These are phyloP conservation scores for Nebria brevicollis DNA, from an alignment of 2,888 invertebrate genomes.

Conservation along the genomic window DNA sequence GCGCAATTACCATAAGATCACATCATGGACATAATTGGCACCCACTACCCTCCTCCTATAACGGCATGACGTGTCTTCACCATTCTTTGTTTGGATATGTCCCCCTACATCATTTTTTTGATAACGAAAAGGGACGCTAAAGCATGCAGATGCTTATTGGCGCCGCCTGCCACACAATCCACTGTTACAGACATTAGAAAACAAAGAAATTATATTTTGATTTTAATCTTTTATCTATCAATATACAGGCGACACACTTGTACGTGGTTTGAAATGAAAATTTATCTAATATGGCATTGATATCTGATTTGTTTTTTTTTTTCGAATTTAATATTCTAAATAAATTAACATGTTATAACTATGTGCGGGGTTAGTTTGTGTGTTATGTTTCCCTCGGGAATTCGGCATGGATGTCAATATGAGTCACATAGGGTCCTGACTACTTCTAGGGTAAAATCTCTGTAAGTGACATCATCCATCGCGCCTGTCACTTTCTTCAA, in stretches of 20 bases:
- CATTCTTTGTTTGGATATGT: conserved; percentile 14
- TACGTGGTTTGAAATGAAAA: neutral
- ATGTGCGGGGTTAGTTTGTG: neutral
- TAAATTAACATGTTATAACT: neutral
- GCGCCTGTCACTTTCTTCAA: neutral
- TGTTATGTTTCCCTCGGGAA: neutral
- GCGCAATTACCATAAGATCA: conserved; percentile 33
- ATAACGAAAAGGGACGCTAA: conserved; percentile 11
- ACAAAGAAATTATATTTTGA: neutral
- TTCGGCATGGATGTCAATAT: neutral
- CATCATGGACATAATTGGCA: conserved; percentile 32
- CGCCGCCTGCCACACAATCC: conserved; percentile 15
- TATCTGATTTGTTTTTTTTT: neutral
- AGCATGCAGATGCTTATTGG: neutral
- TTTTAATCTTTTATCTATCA: neutral
- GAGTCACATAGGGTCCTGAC: neutral
- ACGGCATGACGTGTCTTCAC: conserved; percentile 33
- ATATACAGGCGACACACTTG: neutral
- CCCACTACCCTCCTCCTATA: conserved; percentile 19
- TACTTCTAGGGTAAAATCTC: neutral
- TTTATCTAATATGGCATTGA: neutral
- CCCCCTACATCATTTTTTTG: conserved; percentile 25
- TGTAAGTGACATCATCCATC: neutral
- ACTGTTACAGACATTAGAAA: neutral
- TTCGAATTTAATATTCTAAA: neutral